Percentiles rank a stretch among this genome's conserved stretches.
Conservation (phyloP, 2,888 invertebrate species). For the Nymphalis urticae region DNA sequence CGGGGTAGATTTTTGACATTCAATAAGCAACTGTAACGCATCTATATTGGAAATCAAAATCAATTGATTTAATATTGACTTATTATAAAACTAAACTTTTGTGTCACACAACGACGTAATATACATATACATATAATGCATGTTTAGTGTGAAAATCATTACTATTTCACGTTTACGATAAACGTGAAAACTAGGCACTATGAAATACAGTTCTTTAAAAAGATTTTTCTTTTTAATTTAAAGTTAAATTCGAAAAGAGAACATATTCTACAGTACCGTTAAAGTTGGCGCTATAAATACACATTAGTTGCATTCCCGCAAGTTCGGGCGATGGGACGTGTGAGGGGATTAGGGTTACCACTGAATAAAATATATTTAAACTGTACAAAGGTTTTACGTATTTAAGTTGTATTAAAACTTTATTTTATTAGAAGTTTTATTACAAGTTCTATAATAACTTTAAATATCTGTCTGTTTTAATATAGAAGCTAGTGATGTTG, state of each 20-base stretch:
- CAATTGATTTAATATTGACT: too few species aligned
- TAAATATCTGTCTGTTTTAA: background rate
- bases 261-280: slow-evolving; percentile 20
- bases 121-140: too few species aligned
- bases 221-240: slow-evolving; percentile 21
- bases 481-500: background rate
- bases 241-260: slow-evolving; percentile 32
- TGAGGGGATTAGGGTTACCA: slow-evolving; percentile 18
- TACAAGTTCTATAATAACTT: background rate
- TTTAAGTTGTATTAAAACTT: slow-evolving; percentile 3
- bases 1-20: too few species aligned
- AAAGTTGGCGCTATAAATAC: slow-evolving; percentile 37
- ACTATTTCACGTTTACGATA: background rate
- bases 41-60: too few species aligned
- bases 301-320: slow-evolving; percentile 36
- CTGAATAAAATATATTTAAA: slow-evolving; percentile 12
- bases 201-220: background rate
- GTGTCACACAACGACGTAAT: too few species aligned
- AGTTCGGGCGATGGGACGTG: slow-evolving; percentile 23
- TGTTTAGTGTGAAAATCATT: background rate
- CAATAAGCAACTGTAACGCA: too few species aligned
- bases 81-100: too few species aligned
- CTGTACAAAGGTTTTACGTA: background rate
- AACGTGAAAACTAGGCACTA: background rate
- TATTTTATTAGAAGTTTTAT: background rate